Percentiles rank a stretch among this genome's conserved stretches.
phyloP scores from a whole-genome alignment of 2,888 invertebrate species.

The Tenthredo livida region DNA sequence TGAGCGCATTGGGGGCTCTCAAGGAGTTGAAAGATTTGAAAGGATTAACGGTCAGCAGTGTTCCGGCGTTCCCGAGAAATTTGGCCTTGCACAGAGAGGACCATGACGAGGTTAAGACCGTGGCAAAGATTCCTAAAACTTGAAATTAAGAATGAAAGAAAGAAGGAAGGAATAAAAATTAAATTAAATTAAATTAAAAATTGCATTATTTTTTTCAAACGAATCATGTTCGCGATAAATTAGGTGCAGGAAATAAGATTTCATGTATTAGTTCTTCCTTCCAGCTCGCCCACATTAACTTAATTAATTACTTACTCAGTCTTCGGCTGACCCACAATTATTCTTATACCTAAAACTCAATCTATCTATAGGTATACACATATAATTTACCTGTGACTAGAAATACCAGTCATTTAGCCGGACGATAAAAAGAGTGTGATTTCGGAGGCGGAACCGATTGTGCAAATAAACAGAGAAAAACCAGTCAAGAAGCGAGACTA shows the following conservation, averaged over 20 bases:
- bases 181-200: not conserved
- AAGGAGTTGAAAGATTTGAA: constrained; percentile 76
- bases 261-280: not conserved
- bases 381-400: not conserved
- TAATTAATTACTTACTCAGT: not conserved
- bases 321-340: not conserved
- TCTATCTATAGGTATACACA: not conserved
- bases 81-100: constrained; percentile 74
- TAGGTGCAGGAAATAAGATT: constrained; percentile 10
- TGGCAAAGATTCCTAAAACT: constrained; percentile 30
- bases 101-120: constrained; percentile 72
- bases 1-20: constrained; percentile 73
- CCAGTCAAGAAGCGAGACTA: constrained; percentile 17
- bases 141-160: not conserved
- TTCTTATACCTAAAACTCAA: not conserved
- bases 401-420: not conserved
- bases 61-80: constrained; percentile 77
- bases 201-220: not conserved
- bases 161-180: too few species aligned
- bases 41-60: constrained; percentile 75
- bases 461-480: constrained; percentile 21
- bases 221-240: not conserved
- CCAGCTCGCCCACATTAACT: not conserved
- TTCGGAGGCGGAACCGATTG: not conserved
- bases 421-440: constrained; percentile 4